Base-by-base conservation (phyloP, 2,797 vertebrate genomes). In the Phrynocephalus vlangalii region DNA sequence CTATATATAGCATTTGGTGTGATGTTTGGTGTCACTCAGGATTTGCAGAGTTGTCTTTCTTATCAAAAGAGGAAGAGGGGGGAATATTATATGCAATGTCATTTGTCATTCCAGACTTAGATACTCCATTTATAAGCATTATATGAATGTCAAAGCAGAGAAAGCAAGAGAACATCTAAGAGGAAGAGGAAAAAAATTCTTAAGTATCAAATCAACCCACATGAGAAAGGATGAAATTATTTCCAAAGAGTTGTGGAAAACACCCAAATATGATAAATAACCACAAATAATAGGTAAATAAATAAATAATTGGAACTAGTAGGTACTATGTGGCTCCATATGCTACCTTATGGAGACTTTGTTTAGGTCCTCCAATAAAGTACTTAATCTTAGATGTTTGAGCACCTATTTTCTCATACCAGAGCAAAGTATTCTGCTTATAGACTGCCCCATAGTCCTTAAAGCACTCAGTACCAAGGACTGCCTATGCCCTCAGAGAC, bases 171-270 rank as follows among this genome's bases (percentile, higher is more conserved):
- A 84, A 22, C 78, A 8, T 87, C 87, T 85, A 68, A 90, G 86
- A 63, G 0, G 15, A 70, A 90, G 48, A 85, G 77, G 90, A 93
- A 80, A 11, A 11, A 77, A 85, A 89, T 86, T 89, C 48, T 24
- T 83, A 93, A 87, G 79, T 83, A 63, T 70, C 76, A 71, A 92
- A 48, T 88, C 83, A 93, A 83, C 71, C 87, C 66, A 84, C 24
- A 83, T 11, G 67, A 89, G 91, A 75, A 76, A n/a, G 79, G 30
- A 60, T 83, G 80, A 81, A 94, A 82, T 92, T 1, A 56, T 86
- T 89, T 89, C 73, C 68, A 52, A 71, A 38, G 60, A 83, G 38
- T 73, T 90, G 28, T 8, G 44, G 52, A 89, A 82, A 92, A 89
- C 18, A 16, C 38, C 15, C 26, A 73, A 60, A 89, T 79, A 80